Evolutionary conservation across 2,888 invertebrate genomes (phyloP).

Genomic region (Mesodorylaimus sp.): DNA sequence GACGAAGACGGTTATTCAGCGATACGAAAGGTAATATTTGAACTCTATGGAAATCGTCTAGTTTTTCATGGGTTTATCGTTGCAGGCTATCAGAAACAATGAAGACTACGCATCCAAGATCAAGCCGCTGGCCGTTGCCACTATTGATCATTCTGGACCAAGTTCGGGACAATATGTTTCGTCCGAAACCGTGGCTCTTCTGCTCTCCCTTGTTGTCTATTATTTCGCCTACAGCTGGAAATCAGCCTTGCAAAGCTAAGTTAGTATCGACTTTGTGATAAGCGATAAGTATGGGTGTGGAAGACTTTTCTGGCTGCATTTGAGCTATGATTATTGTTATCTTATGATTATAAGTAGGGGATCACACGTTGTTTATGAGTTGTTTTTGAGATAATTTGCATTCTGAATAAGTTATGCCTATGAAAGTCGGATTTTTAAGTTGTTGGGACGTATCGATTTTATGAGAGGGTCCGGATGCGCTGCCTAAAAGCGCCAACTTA

Average conservation of each 20-base stretch:
- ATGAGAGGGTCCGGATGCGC: too few species aligned
- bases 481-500: too few species aligned
- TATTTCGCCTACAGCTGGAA: conserved; percentile 70
- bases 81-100: conserved; percentile 38
- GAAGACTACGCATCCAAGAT: conserved; percentile 48
- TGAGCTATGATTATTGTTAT: too few species aligned
- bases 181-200: conserved; percentile 68
- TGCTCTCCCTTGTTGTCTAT: conserved; percentile 54
- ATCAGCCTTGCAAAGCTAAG: conserved; percentile 46
- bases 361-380: too few species aligned
- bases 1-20: conserved; percentile 81
- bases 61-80: conserved; percentile 3
- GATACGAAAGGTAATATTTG: conserved; percentile 48
- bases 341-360: too few species aligned
- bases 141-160: conserved; percentile 54
- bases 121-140: conserved; percentile 50
- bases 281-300: too few species aligned
- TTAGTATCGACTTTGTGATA: too few species aligned
- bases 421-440: too few species aligned
- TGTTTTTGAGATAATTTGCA: too few species aligned
- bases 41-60: background rate
- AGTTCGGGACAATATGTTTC: conserved; percentile 81
- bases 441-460: too few species aligned
- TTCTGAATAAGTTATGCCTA: too few species aligned
- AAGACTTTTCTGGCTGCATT: too few species aligned